Conservation (phyloP, 2,797 vertebrate genomes). For the Hirundo rustica region DNA sequence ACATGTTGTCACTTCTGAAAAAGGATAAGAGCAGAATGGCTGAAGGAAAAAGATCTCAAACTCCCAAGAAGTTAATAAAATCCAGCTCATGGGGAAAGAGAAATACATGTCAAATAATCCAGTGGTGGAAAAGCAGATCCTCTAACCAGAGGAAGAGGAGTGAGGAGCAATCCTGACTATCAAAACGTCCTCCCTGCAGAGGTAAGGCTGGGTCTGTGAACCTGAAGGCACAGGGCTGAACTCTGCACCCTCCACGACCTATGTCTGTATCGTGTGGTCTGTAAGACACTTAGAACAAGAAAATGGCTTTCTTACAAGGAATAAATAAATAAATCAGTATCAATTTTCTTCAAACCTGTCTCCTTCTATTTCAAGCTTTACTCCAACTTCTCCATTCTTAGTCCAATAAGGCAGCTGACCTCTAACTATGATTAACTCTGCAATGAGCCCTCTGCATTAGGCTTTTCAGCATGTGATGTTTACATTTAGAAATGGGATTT, state of each 20-base stretch:
- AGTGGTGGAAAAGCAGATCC: background rate
- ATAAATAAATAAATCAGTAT: background rate
- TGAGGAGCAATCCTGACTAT: background rate
- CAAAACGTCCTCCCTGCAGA: background rate
- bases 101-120: background rate
- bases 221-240: background rate
- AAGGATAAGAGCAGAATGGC: background rate
- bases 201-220: background rate
- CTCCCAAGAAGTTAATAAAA: background rate
- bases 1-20: background rate
- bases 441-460: background rate
- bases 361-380: background rate
- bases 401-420: background rate
- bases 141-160: background rate
- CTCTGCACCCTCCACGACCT: background rate
- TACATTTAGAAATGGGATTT: background rate
- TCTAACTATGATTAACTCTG: background rate
- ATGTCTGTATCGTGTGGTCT: accelerated
- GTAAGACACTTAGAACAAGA: background rate
- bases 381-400: background rate
- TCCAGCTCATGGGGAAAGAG: background rate
- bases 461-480: background rate
- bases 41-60: background rate
- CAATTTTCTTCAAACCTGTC: background rate
- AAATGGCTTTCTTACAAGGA: background rate